Conservation (phyloP, 2,888 invertebrate genomes). For the Catocala nupta region DNA sequence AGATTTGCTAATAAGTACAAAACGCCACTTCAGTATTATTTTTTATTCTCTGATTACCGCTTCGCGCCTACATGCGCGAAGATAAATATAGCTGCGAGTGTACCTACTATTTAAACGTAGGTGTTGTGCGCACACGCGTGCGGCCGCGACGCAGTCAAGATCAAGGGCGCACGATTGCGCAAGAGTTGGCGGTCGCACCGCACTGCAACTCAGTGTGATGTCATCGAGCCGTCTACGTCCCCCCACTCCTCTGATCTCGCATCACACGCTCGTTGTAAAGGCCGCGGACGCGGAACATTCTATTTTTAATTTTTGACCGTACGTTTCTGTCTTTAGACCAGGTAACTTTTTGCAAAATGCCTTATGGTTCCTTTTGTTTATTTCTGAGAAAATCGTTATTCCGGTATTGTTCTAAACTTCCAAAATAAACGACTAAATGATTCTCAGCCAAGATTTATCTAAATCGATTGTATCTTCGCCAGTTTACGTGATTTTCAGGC, state of each 20-base stretch:
- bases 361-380: constrained; percentile 26
- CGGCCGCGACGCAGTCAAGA: constrained; percentile 87
- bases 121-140: constrained; percentile 79
- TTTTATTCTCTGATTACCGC: constrained; percentile 72
- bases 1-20: constrained; percentile 70
- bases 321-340: constrained; percentile 28
- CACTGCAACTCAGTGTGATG: constrained; percentile 83
- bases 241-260: constrained; percentile 61
- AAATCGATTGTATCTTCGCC: no score
- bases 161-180: constrained; percentile 87
- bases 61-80: constrained; percentile 79
- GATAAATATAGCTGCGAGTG: constrained; percentile 80
- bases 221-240: constrained; percentile 78
- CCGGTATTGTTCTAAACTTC: background rate
- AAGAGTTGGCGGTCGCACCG: constrained; percentile 84
- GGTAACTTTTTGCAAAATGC: constrained; percentile 30
- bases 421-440: background rate
- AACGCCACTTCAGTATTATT: constrained; percentile 65
- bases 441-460: background rate
- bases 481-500: no score
- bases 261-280: constrained; percentile 68
- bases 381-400: background rate
- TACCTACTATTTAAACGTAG: constrained; percentile 70
- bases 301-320: constrained; percentile 75
- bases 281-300: constrained; percentile 79